Percentiles rank a stretch among this genome's conserved stretches.
These are phyloP conservation scores for Agrilus mali DNA, from an alignment of 2,888 invertebrate species.

Conservation along the genomic window DNA sequence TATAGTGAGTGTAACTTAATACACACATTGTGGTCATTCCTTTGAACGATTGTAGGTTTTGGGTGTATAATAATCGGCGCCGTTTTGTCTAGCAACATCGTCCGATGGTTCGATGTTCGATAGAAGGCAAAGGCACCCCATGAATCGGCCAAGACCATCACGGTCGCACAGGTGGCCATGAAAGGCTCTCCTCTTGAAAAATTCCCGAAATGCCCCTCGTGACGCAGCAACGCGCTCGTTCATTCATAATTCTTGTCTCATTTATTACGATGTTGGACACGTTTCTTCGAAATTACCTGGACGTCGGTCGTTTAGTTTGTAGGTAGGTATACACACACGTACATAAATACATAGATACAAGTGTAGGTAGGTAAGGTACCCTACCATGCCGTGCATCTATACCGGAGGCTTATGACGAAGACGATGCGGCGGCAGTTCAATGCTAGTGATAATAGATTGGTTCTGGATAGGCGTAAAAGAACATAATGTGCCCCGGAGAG, in stretches of 20 bases:
- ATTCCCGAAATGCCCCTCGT: slow-evolving; percentile 17
- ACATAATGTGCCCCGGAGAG: slow-evolving; percentile 13
- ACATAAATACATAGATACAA: no score
- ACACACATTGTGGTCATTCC: no score
- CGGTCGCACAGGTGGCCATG: slow-evolving; percentile 18
- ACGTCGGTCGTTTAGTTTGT: background rate
- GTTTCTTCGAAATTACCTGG: slow-evolving; percentile 1
- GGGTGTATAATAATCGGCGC: slow-evolving; percentile 13
- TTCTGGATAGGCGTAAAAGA: slow-evolving; percentile 17
- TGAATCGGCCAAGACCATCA: slow-evolving; percentile 9
- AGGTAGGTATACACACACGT: no score
- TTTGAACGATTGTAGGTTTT: no score
- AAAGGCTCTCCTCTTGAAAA: slow-evolving; percentile 16
- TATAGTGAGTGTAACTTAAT: no score
- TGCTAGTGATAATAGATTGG: slow-evolving; percentile 11
- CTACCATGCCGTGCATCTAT: no score
- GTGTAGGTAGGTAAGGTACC: no score
- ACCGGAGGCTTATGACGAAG: background rate
- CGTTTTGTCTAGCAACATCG: slow-evolving; percentile 16
- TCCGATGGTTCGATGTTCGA: slow-evolving; percentile 11
- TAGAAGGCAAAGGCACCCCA: slow-evolving; percentile 10
- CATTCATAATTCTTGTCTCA: slow-evolving; percentile 18
- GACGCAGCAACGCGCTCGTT: slow-evolving; percentile 16
- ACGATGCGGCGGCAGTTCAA: background rate
- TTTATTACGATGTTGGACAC: slow-evolving; percentile 14